Evolutionary conservation across 2,797 vertebrate genomes (phyloP).

Genomic region (Anas capensis): DNA sequence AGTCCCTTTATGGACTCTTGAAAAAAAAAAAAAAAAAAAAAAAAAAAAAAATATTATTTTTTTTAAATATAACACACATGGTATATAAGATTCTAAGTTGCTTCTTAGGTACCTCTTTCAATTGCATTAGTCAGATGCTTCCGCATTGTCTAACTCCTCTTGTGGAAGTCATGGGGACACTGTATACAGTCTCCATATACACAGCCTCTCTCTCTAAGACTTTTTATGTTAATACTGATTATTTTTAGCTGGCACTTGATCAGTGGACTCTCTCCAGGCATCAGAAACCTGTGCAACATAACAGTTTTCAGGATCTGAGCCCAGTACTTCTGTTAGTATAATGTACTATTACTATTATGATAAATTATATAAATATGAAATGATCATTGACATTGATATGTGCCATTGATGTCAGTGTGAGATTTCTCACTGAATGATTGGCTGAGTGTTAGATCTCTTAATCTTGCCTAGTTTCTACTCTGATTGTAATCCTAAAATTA

Average conservation of each 20-base stretch:
- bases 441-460: neutral
- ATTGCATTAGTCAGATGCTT: neutral
- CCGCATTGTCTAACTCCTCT: neutral
- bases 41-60: neutral
- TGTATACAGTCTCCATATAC: neutral
- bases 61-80: neutral
- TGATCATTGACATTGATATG: neutral
- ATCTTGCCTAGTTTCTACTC: neutral
- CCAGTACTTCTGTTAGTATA: neutral
- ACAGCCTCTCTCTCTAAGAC: neutral
- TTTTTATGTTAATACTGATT: neutral
- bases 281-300: neutral
- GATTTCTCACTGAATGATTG: neutral
- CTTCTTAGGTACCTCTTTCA: neutral
- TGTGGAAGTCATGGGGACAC: neutral
- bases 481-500: neutral
- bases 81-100: neutral
- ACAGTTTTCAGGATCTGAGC: neutral
- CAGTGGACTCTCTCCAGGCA: neutral
- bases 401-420: neutral
- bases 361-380: neutral
- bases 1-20: neutral
- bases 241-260: neutral
- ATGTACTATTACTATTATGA: neutral
- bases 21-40: neutral